A percentile compares a stretch with the other conserved stretches of the same genome.
These are phyloP conservation scores for Drosophila orena DNA, from an alignment of 1,140 invertebrate genomes.

Conservation along the genomic window DNA sequence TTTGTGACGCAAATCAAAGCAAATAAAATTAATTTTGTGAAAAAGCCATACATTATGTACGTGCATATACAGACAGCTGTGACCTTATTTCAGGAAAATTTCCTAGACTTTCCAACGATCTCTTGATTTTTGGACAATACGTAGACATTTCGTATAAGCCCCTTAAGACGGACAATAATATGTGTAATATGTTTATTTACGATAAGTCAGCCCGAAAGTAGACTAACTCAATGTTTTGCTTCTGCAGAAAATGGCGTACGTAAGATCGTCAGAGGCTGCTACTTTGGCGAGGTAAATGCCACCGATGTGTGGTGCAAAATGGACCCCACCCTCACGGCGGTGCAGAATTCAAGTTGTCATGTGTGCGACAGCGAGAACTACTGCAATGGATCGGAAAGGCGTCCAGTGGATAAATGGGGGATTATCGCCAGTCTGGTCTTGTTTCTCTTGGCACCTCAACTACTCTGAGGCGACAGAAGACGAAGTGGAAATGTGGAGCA, in stretches of 20 bases:
- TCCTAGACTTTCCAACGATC: too few species aligned
- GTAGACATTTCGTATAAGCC: too few species aligned
- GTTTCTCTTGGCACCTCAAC: slow-evolving; percentile 29
- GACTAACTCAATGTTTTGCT: slow-evolving; percentile 30
- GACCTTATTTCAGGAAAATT: too few species aligned
- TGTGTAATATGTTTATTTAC: too few species aligned
- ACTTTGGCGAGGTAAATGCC: slow-evolving; percentile 76
- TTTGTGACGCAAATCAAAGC: too few species aligned
- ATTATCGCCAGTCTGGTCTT: slow-evolving; percentile 33
- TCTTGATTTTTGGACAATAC: too few species aligned
- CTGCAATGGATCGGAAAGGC: slow-evolving; percentile 55
- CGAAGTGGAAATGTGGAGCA: not conserved
- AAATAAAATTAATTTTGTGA: too few species aligned
- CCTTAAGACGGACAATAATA: too few species aligned
- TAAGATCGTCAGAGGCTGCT: slow-evolving; percentile 73
- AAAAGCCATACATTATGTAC: too few species aligned
- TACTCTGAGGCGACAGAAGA: slow-evolving; percentile 11
- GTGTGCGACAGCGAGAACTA: slow-evolving; percentile 74
- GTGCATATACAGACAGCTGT: too few species aligned
- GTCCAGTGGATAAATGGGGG: slow-evolving; percentile 27
- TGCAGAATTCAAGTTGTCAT: slow-evolving; percentile 66
- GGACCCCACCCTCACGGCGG: slow-evolving; percentile 65
- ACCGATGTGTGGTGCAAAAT: slow-evolving; percentile 67
- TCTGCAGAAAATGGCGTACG: slow-evolving; percentile 63
- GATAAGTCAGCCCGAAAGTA: slow-evolving; percentile 72